Conservation (phyloP, 2,797 vertebrate genomes). For the Amblyraja radiata region DNA sequence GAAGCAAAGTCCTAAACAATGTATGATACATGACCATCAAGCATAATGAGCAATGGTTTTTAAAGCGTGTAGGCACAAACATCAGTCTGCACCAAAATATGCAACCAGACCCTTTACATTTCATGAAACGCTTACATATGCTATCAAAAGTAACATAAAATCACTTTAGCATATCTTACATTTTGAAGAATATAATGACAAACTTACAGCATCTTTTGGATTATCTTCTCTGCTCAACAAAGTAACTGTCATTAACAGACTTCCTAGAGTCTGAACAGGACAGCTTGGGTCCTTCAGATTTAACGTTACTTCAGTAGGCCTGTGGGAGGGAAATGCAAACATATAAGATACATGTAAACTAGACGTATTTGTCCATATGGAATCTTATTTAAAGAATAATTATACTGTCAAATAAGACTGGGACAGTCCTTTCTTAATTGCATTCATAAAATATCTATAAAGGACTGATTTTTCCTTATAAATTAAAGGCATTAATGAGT, state of each 20-base stretch:
- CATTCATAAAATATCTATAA: not conserved
- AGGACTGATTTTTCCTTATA: not conserved
- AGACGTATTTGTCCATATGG: no score
- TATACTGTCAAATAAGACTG: no score
- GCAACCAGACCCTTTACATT: not conserved
- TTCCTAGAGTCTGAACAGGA: constrained; percentile 79
- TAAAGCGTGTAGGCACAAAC: not conserved
- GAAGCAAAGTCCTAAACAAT: not conserved
- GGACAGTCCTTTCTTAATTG: no score
- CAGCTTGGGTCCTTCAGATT: constrained; percentile 83
- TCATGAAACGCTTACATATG: not conserved
- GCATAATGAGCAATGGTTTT: not conserved
- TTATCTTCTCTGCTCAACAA: constrained; percentile 76
- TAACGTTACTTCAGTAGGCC: constrained; percentile 73
- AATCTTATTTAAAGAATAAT: no score
- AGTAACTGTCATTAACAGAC: constrained; percentile 67
- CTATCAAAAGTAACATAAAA: not conserved
- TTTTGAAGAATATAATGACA: not conserved
- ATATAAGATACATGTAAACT: no score
- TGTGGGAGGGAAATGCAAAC: constrained; percentile 43
- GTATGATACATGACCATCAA: not conserved
- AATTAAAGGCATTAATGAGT: not conserved
- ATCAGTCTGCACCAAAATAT: not conserved
- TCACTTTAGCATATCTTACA: not conserved
- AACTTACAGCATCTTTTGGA: constrained; percentile 72